Percentiles rank a stretch among this genome's conserved stretches.
phyloP scores from a whole-genome alignment of 2,797 vertebrate species.

The Lacerta agilis region DNA sequence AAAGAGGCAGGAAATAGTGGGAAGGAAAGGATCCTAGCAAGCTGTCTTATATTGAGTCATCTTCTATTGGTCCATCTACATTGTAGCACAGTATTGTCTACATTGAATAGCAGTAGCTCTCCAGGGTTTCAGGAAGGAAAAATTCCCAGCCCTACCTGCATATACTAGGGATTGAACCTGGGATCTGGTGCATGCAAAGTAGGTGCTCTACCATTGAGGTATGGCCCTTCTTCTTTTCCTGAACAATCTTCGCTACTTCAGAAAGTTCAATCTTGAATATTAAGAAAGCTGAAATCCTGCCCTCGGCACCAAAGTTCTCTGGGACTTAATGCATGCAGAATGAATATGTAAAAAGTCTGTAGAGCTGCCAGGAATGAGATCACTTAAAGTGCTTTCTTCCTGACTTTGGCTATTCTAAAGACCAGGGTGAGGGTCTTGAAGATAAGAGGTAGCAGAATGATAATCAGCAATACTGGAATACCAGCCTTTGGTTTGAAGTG shows the following conservation, averaged over 20 bases:
- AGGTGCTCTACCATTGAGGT: too few relatives aligned
- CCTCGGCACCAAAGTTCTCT: not conserved
- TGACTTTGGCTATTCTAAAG: slow-evolving; percentile 6
- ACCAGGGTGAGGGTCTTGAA: not conserved
- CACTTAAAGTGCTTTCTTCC: not conserved
- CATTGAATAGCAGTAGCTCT: too few relatives aligned
- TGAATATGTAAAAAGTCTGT: accelerated
- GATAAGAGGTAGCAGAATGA: not conserved
- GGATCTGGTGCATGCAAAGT: too few relatives aligned
- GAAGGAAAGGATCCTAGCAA: too few relatives aligned
- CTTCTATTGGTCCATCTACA: too few relatives aligned
- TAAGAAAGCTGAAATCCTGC: not conserved
- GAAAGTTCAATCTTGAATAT: not conserved
- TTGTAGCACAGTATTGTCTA: too few relatives aligned
- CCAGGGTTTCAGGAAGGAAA: too few relatives aligned
- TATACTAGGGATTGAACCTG: too few relatives aligned
- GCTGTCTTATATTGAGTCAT: too few relatives aligned
- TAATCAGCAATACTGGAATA: not conserved
- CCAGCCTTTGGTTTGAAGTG: not conserved
- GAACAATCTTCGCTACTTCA: not conserved
- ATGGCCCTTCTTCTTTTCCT: too few relatives aligned
- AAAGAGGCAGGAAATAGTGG: not conserved
- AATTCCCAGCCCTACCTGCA: too few relatives aligned
- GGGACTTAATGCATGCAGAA: not conserved
- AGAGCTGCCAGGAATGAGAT: not conserved